Evolutionary conservation across 1,140 invertebrate genomes (phyloP), one percentile per base, ranked within the genome.

Genomic region (Drosophila virilis): DNA sequence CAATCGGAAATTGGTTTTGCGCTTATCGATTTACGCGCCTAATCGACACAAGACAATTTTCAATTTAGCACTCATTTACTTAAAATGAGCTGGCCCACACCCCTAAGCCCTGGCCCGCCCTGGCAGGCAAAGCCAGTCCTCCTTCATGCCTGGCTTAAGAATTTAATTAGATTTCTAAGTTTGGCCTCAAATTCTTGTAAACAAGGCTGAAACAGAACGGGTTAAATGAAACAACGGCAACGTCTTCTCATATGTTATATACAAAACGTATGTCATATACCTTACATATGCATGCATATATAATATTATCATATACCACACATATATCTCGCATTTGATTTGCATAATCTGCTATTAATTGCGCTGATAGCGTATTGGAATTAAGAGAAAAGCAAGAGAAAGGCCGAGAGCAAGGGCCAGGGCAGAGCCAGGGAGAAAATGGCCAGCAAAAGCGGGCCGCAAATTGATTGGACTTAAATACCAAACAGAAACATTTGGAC

Each of bases 261-360:
- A n/a, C 5, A 32, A n/a, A 58, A 33, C 8, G 17, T 43, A 32
- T 42, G 10, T 42, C 33, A 54, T 12, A 38, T 15, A 54, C 8
- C 10, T 1, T 32, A 22, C 22, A 38, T 37, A 4, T 12, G 28
- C 42, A 4, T 17, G n/a, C 22, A 15, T 15, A 17, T 28, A 17
- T 59, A 12, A 54, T 51, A 43, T 52, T 46, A 59, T 38, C 58
- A 70, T 69, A 62, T 74, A 38, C 13, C 38, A 38, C 51, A 57
- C 43, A 55, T 66, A 61, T 69, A 62, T 48, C 50, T 62, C n/a
- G 57, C 32, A 59, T 28, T 74, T 89, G 74, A 88, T 88, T 88
- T 88, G 80, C 84, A 88, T 88, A 88, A 88, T 88, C 84, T 89
- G 64, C 84, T 88, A 88, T 88, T 88, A 88, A 89, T 88, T 89